Base-by-base conservation (phyloP, 2,888 invertebrate species). In the Agelastica alni region DNA sequence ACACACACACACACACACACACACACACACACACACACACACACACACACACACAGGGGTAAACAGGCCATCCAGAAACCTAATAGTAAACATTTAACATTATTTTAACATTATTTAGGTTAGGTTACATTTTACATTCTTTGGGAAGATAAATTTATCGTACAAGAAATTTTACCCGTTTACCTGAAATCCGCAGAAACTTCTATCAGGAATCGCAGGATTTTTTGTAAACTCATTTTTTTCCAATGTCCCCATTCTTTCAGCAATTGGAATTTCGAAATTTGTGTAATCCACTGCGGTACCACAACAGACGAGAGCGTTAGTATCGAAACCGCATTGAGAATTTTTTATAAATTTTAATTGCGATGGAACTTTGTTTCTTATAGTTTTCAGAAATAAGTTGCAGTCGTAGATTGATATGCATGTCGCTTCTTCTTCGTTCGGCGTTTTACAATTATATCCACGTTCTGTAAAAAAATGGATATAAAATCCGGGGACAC, bases 251-350 rank as follows among this genome's bases (percentile, higher is more conserved):
- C 16, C n/a, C 5, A 1, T 14, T 14, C 7, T 4, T n/a, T n/a
- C n/a, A n/a, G n/a, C n/a, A n/a, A n/a, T n/a, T 34, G 34, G 12
- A 16, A 1, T 26, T 26, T 9, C 9, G 9, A 14, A 4, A 41
- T 39, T 30, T 18, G 12, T 20, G 1, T 16, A 45, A 13, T 31
- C 32, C 6, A 32, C 12, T 13, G 16, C 32, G 20, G 9, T 12
- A 13, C 45, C 45, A 45, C 45, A 45, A 13, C 45, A 45, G 6
- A 45, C 45, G 12, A 45, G 20, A 16, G 45, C 26, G 5, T 16
- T 22, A 13, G 74, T 72, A 0, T 76, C 72, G 60, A 81, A 81
- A 1, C 83, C 83, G 58, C 83, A 84, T 55, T 81, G 80, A 0
- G 84, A 82, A 53, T 74, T 70, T 39, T 78, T 75, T 9, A 26